These are phyloP conservation scores for Horisme vitalbata DNA, from an alignment of 2,888 invertebrate genomes.

Conservation along the genomic window DNA sequence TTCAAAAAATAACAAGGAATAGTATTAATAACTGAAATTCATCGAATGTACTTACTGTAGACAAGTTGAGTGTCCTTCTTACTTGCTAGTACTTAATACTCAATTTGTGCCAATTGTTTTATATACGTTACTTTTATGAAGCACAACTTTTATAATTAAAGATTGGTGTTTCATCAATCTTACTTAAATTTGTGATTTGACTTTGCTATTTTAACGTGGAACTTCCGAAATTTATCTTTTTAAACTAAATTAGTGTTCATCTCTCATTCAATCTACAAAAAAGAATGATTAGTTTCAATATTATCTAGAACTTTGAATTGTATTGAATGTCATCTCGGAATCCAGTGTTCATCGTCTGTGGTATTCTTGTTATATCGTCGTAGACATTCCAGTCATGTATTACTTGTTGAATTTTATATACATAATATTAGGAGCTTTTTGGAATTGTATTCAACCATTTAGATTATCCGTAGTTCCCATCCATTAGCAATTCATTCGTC, in stretches of 20 bases:
- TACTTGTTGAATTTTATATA: conserved; percentile 34
- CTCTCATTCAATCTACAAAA: too few relatives aligned
- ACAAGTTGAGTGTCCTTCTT: conserved; percentile 44
- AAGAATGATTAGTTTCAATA: too few relatives aligned
- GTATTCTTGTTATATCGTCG: conserved; percentile 48
- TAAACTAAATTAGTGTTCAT: too few relatives aligned
- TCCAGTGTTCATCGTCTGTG: conserved; percentile 64
- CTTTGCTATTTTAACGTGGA: conserved; percentile 2
- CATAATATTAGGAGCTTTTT: conserved; percentile 42
- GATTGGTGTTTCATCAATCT: conserved; percentile 16
- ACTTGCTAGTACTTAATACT: conserved; percentile 57
- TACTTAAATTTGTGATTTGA: conserved; percentile 15
- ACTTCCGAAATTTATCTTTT: background rate
- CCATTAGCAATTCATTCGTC: conserved; percentile 74
- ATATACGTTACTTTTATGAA: conserved; percentile 43
- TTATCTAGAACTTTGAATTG: background rate
- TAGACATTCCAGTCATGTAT: conserved; percentile 51
- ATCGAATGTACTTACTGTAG: conserved; percentile 1
- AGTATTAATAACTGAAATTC: background rate
- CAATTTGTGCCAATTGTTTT: conserved; percentile 66
- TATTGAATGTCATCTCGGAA: conserved; percentile 25
- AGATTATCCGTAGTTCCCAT: conserved; percentile 54
- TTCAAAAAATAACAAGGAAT: too few relatives aligned
- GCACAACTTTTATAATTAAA: conserved; percentile 37
- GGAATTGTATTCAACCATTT: conserved; percentile 43